phyloP scores from a whole-genome alignment of 2,888 invertebrate species.

The Tetragonisca angustula region DNA sequence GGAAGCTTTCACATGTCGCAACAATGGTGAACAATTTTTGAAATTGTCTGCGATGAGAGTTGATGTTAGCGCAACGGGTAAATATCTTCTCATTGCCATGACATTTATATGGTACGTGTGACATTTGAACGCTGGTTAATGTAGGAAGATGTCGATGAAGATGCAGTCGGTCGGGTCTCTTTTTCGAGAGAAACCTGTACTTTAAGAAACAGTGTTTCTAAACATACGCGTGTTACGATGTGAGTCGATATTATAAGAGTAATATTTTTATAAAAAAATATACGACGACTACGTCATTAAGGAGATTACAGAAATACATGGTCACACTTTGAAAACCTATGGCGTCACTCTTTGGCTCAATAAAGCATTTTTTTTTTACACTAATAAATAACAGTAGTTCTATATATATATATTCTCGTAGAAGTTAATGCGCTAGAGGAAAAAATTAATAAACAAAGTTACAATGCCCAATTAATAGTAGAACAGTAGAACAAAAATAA shows the following conservation, averaged over 20 bases:
- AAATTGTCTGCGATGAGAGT: neutral
- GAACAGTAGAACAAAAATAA: neutral
- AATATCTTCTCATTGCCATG: neutral
- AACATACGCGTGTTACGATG: neutral
- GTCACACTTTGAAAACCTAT: neutral
- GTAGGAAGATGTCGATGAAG: constrained; percentile 15
- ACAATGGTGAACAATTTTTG: neutral
- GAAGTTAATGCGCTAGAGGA: neutral
- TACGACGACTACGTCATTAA: constrained; percentile 11
- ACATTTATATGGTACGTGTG: constrained; percentile 19
- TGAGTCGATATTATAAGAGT: neutral
- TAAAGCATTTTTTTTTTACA: constrained; percentile 7
- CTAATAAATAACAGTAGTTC: constrained; percentile 8
- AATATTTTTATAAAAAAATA: neutral
- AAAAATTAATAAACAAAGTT: constrained; percentile 6
- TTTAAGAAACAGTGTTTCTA: neutral
- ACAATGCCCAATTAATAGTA: neutral
- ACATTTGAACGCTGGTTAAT: neutral
- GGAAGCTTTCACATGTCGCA: neutral
- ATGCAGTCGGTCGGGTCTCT: neutral
- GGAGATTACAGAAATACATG: constrained; percentile 13
- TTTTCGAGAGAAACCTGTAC: neutral
- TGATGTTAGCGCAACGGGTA: neutral
- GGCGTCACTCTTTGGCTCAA: neutral
- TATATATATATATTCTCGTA: constrained; percentile 5